phyloP scores from a whole-genome alignment of 2,113 vertebrate genomes.

The Coturnix japonica region DNA sequence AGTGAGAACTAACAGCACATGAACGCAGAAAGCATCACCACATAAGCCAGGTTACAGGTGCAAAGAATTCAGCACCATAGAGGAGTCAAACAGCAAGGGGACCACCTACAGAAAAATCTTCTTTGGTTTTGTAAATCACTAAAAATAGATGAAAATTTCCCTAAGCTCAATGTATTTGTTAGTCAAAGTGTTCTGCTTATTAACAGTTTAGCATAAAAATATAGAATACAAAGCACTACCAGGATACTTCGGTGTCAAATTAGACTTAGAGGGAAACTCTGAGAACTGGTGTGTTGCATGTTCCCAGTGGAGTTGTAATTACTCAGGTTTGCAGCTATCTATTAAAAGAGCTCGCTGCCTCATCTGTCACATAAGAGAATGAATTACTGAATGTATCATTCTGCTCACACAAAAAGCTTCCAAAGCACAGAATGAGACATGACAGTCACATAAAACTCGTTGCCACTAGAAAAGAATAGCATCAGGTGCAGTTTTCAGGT shows the following conservation, averaged over 20 bases:
- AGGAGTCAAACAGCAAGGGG: not conserved
- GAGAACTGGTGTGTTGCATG: not conserved
- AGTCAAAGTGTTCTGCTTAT: slow-evolving; percentile 51
- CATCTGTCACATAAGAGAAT: not conserved
- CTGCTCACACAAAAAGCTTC: not conserved
- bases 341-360: not conserved
- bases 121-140: slow-evolving; percentile 8
- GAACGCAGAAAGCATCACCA: not conserved
- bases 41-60: not conserved
- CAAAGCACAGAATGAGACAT: not conserved
- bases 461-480: not conserved
- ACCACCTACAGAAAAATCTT: not conserved
- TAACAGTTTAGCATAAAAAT: slow-evolving; percentile 38
- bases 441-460: not conserved
- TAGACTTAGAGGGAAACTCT: slow-evolving; percentile 27
- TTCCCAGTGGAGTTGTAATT: slow-evolving; percentile 39
- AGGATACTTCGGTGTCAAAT: not conserved
- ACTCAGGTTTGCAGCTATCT: not conserved
- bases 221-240: not conserved
- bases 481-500: not conserved
- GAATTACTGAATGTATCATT: not conserved
- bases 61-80: not conserved
- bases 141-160: slow-evolving; percentile 27
- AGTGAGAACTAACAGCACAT: not conserved
- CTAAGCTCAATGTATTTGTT: not conserved